Base-by-base conservation (phyloP, 2,113 vertebrate genomes). In the Hippoglossus stenolepis region DNA sequence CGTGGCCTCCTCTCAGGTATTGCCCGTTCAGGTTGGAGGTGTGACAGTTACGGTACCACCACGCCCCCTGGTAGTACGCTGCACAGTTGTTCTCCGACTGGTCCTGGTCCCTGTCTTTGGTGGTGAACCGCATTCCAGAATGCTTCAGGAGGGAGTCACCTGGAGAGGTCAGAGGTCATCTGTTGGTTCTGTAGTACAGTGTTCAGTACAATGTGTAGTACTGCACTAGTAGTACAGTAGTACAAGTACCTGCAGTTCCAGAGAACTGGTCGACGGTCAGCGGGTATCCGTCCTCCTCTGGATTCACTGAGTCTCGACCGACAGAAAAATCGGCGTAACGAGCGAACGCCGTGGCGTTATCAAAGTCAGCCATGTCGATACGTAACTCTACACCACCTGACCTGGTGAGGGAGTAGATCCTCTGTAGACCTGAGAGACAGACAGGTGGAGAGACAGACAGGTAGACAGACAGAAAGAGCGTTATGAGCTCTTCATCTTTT, bases 41-140 rank as follows among this genome's bases (percentile, higher is more conserved):
- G 94, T 99, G 97, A 90, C 97, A 99, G 92, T 97, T 98, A 17
- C 96, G 96, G 91, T 99, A 99, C 97, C 97, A 99, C 97, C 97
- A 99, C 24, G 97, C 97, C 0, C 97, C 97, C 4, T 96, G 96
- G 92, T 98, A 98, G 91, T 97, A 98, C 0, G 96, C 89, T 0
- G 97, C 97, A 0, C 97, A 99, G 95, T 99, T 99, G 93, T 98
- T 98, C 91, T 98, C 97, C 0, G 97, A 98, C 89, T 97, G 96
- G 92, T 99, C 97, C 3, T 96, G 94, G 94, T 99, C 97, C 18
- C 95, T 94, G 93, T 98, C 97, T 89, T 96, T 97, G 58, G 97
- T 99, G 75, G 97, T 98, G 92, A 99, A 99, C 66, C 86, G 95
- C 97, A 99, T 98, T 70, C 96, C 96, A 0, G 96, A 96, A 93